Evolutionary conservation across 2,113 vertebrate genomes (phyloP).

Genomic region (Tetraodon nigroviridis): DNA sequence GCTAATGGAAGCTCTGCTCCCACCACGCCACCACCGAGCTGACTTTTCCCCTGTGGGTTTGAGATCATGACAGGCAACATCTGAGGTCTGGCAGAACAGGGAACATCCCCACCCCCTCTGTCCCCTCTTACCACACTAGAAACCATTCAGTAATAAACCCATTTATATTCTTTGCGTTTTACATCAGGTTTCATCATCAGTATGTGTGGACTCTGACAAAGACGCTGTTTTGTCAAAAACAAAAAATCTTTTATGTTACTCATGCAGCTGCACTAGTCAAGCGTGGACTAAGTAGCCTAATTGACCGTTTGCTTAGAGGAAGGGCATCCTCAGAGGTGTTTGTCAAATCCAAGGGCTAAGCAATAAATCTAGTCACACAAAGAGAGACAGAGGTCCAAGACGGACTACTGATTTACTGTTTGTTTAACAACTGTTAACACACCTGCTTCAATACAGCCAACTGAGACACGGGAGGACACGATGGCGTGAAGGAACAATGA

Average conservation of each 20-base stretch:
- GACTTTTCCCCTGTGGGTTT: conserved; percentile 55
- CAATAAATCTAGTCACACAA: conserved; percentile 63
- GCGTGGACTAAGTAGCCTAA: conserved; percentile 49
- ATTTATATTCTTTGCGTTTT: no score
- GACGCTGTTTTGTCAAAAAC: background rate
- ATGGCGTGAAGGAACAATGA: conserved; percentile 19
- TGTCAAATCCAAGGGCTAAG: conserved; percentile 57
- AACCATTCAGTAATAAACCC: no score
- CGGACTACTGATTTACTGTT: conserved; percentile 31
- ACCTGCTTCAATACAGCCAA: conserved; percentile 42
- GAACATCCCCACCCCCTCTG: no score
- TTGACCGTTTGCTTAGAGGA: conserved; percentile 57
- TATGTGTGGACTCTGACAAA: no score
- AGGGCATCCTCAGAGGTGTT: conserved; percentile 55
- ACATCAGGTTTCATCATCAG: no score
- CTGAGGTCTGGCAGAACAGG: conserved; percentile 39
- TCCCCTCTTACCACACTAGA: no score
- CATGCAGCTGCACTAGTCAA: conserved; percentile 7
- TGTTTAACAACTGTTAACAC: conserved; percentile 50
- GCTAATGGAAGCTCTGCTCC: conserved; percentile 30
- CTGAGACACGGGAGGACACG: conserved; percentile 27
- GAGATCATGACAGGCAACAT: conserved; percentile 53
- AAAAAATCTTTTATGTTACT: conserved; percentile 7
- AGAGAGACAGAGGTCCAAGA: conserved; percentile 52
- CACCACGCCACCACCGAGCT: conserved; percentile 23